These are phyloP conservation scores for Yoshiicerus persimilis DNA, from an alignment of 1,140 invertebrate genomes.

Conservation along the genomic window DNA sequence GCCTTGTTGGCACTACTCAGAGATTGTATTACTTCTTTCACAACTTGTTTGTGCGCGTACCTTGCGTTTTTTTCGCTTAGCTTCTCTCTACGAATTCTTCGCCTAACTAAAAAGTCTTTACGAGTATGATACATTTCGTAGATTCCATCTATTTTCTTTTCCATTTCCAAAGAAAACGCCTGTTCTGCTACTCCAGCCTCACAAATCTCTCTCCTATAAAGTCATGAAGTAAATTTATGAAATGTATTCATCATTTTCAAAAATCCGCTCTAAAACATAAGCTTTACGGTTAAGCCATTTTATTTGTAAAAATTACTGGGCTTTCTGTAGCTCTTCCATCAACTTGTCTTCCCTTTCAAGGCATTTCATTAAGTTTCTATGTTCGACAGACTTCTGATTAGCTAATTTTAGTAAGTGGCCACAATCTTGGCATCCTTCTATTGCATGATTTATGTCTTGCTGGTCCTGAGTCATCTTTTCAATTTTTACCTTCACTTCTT, in stretches of 20 bases:
- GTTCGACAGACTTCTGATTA: background rate
- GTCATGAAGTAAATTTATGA: background rate
- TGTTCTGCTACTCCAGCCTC: background rate
- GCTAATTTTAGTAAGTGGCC: background rate
- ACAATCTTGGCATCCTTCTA: background rate
- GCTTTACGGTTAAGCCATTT: no score
- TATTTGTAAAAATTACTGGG: background rate
- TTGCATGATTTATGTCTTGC: background rate
- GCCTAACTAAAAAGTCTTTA: background rate
- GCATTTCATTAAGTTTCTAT: background rate
- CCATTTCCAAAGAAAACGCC: background rate
- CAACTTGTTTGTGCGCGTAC: background rate
- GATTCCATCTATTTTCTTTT: background rate
- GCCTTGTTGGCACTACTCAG: background rate
- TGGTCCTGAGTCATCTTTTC: background rate
- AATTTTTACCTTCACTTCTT: background rate
- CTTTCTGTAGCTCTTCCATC: background rate
- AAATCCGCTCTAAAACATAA: background rate
- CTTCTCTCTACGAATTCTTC: background rate
- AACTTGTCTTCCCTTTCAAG: background rate
- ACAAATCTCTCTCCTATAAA: background rate
- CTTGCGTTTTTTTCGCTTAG: background rate
- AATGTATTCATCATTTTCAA: background rate
- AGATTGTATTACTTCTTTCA: background rate
- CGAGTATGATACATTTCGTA: background rate